These are phyloP conservation scores for Subanguina moxae DNA, from an alignment of 1,140 invertebrate species.

Conservation along the genomic window DNA sequence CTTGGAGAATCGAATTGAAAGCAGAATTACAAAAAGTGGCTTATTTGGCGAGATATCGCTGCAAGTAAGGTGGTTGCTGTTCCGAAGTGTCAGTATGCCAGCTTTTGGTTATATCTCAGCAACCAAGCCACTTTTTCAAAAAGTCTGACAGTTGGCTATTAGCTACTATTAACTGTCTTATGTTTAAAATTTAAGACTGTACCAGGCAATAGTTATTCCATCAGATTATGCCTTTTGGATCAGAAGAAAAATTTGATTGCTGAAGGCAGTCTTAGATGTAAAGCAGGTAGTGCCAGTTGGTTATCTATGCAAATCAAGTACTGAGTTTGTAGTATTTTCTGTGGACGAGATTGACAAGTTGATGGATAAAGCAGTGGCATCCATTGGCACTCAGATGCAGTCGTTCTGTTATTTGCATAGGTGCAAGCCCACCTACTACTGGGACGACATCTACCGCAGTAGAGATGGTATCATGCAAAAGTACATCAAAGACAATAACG, in stretches of 20 bases:
- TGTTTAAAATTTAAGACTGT: background rate
- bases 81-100: no score
- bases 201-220: constrained; percentile 2
- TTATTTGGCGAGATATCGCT: background rate
- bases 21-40: background rate
- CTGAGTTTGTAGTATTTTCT: constrained; percentile 30
- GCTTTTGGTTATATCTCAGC: no score
- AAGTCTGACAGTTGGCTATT: no score
- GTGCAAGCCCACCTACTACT: constrained; percentile 55
- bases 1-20: background rate
- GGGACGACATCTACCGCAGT: constrained; percentile 46
- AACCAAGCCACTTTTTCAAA: no score
- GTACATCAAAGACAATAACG: constrained; percentile 57
- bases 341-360: constrained; percentile 30
- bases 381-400: constrained; percentile 27
- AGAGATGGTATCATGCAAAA: constrained; percentile 45
- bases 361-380: constrained; percentile 25
- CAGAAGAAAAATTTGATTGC: background rate
- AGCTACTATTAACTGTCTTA: no score
- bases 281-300: constrained; percentile 2
- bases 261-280: background rate
- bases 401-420: constrained; percentile 43
- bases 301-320: background rate
- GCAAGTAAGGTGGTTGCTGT: no score
- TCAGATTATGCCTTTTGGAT: background rate